These are phyloP conservation scores for Hyperoplus immaculatus DNA, from an alignment of 2,797 vertebrate genomes.

Conservation along the genomic window DNA sequence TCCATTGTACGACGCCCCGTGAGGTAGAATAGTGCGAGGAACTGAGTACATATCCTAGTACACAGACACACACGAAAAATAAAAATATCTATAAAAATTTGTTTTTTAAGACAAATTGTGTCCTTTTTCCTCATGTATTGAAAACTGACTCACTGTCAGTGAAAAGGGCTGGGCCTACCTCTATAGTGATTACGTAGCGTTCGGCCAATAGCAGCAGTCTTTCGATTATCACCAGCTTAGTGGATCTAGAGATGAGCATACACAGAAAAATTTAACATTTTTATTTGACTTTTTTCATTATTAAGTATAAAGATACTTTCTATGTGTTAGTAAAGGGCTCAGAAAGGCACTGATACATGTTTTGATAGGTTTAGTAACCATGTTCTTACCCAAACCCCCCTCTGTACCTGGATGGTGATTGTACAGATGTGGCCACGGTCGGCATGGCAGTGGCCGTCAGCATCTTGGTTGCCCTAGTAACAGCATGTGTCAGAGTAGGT, in stretches of 20 bases:
- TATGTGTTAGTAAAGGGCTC: background rate
- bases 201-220: constrained; percentile 96
- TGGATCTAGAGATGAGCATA: constrained; percentile 87
- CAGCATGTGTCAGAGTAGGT: constrained; percentile 97
- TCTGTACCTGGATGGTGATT: constrained; percentile 96
- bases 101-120: background rate
- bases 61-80: constrained; percentile 26
- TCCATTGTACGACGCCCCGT: constrained; percentile 98
- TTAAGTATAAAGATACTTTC: background rate
- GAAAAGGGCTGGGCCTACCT: constrained; percentile 83
- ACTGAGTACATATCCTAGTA: constrained; percentile 95
- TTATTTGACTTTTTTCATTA: background rate
- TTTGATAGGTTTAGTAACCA: constrained; percentile 59
- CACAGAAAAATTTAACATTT: constrained; percentile 8
- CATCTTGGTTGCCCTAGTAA: constrained; percentile 99
- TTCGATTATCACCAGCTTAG: constrained; percentile 99
- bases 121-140: background rate
- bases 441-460: constrained; percentile 99
- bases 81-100: background rate
- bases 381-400: constrained; percentile 75
- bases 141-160: background rate
- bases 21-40: constrained; percentile 99
- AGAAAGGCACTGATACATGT: background rate
- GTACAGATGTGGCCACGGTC: constrained; percentile 97
- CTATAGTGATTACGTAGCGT: constrained; percentile 98